These are phyloP conservation scores for Hypena proboscidalis DNA, from an alignment of 2,888 invertebrate genomes.

Conservation along the genomic window DNA sequence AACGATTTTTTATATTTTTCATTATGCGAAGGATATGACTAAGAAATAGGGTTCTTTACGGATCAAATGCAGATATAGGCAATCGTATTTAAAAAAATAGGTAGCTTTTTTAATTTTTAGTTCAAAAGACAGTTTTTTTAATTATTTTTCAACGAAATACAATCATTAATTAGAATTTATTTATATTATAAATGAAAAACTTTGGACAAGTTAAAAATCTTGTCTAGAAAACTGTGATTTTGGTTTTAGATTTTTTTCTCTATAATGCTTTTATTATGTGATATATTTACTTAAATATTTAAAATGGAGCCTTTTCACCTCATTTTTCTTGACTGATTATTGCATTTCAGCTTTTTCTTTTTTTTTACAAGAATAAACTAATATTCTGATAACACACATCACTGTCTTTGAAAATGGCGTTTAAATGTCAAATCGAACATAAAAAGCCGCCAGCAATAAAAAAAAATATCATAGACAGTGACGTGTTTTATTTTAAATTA, in stretches of 20 bases:
- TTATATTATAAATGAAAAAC: constrained; percentile 72
- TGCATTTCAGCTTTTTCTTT: constrained; percentile 64
- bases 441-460: constrained; percentile 11
- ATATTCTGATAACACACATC: constrained; percentile 25
- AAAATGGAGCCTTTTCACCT: constrained; percentile 58
- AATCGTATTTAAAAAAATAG: constrained; percentile 71
- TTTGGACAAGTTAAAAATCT: constrained; percentile 77
- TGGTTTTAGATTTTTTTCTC: constrained; percentile 79
- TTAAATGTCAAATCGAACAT: constrained; percentile 1
- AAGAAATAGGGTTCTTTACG: constrained; percentile 65
- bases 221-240: constrained; percentile 83
- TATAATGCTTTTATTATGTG: constrained; percentile 78
- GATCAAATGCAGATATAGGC: constrained; percentile 64
- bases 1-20: constrained; percentile 81
- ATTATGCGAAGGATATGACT: constrained; percentile 80
- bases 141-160: constrained; percentile 63
- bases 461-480: constrained; percentile 22
- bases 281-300: constrained; percentile 72
- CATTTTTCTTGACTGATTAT: constrained; percentile 63
- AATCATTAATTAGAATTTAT: constrained; percentile 74
- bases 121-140: constrained; percentile 78
- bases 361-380: constrained; percentile 34
- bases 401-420: constrained; percentile 30
- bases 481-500: constrained; percentile 20
- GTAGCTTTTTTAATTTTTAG: constrained; percentile 68